Conservation (phyloP, 2,888 invertebrate species). For the Limnephilus lunatus region DNA sequence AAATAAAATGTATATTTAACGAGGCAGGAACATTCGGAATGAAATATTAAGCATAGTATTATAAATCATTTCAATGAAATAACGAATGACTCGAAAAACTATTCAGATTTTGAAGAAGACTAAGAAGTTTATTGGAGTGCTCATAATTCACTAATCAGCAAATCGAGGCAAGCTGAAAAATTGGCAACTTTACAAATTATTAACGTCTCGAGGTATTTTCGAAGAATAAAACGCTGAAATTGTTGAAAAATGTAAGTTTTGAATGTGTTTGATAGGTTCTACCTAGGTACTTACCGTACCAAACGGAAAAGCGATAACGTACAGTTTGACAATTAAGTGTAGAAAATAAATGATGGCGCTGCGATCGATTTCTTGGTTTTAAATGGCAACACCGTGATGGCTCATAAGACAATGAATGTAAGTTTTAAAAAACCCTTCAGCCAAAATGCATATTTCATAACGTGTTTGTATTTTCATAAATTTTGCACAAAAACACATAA, state of each 20-base stretch:
- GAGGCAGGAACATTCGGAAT: neutral
- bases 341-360: no score
- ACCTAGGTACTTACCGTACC: neutral
- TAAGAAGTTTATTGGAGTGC: neutral
- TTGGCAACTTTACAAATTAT: neutral
- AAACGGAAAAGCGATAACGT: neutral
- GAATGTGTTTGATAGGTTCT: neutral
- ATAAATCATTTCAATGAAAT: neutral
- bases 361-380: no score
- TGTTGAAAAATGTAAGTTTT: neutral
- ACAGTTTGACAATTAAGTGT: no score
- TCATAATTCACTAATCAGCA: neutral
- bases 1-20: neutral
- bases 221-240: neutral
- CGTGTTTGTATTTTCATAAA: no score
- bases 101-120: neutral
- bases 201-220: neutral
- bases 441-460: no score
- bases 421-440: no score
- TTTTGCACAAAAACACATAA: no score
- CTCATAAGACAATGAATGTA: no score
- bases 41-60: neutral
- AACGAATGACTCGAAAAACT: neutral
- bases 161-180: neutral
- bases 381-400: no score